Percentiles rank a stretch among this genome's conserved stretches.
These are phyloP conservation scores for Agapornis canus DNA, from an alignment of 2,797 vertebrate genomes.

Conservation along the genomic window DNA sequence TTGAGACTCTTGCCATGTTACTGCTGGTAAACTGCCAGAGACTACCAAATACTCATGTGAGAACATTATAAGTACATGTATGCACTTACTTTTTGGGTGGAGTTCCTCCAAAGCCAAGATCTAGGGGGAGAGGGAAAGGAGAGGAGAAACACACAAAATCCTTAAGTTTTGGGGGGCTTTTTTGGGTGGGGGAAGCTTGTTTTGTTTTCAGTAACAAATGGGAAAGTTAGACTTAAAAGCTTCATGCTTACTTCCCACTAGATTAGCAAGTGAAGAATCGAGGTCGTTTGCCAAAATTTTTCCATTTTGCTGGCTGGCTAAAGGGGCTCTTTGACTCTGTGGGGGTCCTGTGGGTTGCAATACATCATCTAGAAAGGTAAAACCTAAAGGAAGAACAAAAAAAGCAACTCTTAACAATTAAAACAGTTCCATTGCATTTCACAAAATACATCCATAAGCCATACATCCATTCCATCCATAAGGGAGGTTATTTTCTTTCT, in stretches of 20 bases:
- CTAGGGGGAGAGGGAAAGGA: conserved; percentile 61
- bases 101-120: conserved; percentile 89
- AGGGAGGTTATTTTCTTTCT: background rate
- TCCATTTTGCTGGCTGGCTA: conserved; percentile 76
- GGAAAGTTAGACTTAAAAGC: background rate
- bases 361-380: conserved; percentile 82
- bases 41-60: background rate
- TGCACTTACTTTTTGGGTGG: conserved; percentile 86
- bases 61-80: background rate
- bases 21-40: background rate
- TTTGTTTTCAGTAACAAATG: background rate
- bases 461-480: background rate
- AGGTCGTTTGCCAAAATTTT: conserved; percentile 87
- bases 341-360: conserved; percentile 83
- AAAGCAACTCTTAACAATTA: conserved; percentile 1
- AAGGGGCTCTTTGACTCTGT: conserved; percentile 75
- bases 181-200: background rate
- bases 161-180: background rate
- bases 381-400: conserved; percentile 71
- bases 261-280: conserved; percentile 88
- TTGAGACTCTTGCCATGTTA: background rate
- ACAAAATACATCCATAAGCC: background rate
- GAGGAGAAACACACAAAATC: background rate
- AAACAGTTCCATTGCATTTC: background rate
- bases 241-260: conserved; percentile 88